Evolutionary conservation across 2,113 vertebrate genomes (phyloP).

Genomic region (Spilogale gracilis): DNA sequence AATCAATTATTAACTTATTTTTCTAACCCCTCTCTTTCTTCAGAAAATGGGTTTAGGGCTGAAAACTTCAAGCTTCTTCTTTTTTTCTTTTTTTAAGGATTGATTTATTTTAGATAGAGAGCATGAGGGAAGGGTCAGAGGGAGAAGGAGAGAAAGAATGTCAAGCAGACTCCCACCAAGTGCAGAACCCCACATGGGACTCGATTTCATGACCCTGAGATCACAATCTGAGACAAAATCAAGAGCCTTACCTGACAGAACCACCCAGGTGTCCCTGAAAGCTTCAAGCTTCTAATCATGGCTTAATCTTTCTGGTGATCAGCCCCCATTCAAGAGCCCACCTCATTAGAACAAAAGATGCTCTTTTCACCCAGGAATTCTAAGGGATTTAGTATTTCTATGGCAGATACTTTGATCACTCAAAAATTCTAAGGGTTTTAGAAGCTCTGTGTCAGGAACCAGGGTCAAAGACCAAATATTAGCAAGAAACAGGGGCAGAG

Average conservation of each 20-base stretch:
- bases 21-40: not conserved
- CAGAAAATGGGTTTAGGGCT: not conserved
- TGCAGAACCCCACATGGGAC: not conserved
- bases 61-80: not conserved
- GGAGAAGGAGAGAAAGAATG: not conserved
- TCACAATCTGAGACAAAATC: not conserved
- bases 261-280: not conserved
- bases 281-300: not conserved
- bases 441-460: not conserved
- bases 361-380: not conserved
- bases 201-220: not conserved
- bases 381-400: not conserved
- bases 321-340: not conserved
- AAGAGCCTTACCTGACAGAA: not conserved
- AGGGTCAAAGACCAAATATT: not conserved
- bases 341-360: constrained; percentile 18
- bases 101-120: not conserved
- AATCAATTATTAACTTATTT: not conserved
- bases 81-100: not conserved
- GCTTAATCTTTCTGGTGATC: not conserved
- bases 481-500: not conserved
- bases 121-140: not conserved
- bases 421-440: not conserved
- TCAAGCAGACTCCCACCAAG: not conserved
- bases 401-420: not conserved